A percentile compares a stretch with the other conserved stretches of the same genome.
phyloP scores from a whole-genome alignment of 92 coral and sea anemone genomes.

The Phenganax marumi region DNA sequence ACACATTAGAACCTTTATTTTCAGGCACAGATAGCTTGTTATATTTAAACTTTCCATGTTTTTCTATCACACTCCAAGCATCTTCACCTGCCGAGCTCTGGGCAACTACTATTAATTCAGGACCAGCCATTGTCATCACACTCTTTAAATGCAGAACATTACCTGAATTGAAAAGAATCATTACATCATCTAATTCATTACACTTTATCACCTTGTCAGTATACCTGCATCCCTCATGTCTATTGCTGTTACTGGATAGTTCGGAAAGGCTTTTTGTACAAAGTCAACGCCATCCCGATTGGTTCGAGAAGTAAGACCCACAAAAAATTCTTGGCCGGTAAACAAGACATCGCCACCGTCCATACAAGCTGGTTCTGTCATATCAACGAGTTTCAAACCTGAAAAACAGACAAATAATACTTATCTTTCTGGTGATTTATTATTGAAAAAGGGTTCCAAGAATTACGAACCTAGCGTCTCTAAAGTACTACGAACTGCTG shows the following conservation, averaged over 20 bases:
- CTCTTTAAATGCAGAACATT: slow-evolving; percentile 67
- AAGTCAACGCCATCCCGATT: slow-evolving; percentile 65
- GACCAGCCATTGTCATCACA: slow-evolving; percentile 83
- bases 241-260: slow-evolving; percentile 66
- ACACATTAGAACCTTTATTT: slow-evolving; percentile 74
- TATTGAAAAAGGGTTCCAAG: not conserved
- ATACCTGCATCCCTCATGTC: slow-evolving; percentile 47
- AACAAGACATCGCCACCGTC: slow-evolving; percentile 98
- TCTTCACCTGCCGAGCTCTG: slow-evolving; percentile 62
- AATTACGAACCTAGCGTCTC: slow-evolving; percentile 49
- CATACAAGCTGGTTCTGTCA: slow-evolving; percentile 73
- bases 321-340: slow-evolving; percentile 87
- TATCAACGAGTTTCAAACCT: slow-evolving; percentile 60
- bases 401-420: not conserved
- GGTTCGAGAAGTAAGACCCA: slow-evolving; percentile 72
- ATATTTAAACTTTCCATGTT: slow-evolving; percentile 68
- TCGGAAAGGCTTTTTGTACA: slow-evolving; percentile 71
- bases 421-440: not conserved
- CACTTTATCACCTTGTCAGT: not conserved
- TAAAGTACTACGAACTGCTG: slow-evolving; percentile 59
- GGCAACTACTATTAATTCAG: slow-evolving; percentile 62
- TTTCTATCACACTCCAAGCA: slow-evolving; percentile 65
- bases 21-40: slow-evolving; percentile 69
- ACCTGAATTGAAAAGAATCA: not conserved
- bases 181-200: too few relatives aligned